Percentiles rank a stretch among this genome's conserved stretches.
These are phyloP conservation scores for Ophioderma brevispina DNA, from an alignment of 35 echinoderm and acorn worm species.

Conservation along the genomic window DNA sequence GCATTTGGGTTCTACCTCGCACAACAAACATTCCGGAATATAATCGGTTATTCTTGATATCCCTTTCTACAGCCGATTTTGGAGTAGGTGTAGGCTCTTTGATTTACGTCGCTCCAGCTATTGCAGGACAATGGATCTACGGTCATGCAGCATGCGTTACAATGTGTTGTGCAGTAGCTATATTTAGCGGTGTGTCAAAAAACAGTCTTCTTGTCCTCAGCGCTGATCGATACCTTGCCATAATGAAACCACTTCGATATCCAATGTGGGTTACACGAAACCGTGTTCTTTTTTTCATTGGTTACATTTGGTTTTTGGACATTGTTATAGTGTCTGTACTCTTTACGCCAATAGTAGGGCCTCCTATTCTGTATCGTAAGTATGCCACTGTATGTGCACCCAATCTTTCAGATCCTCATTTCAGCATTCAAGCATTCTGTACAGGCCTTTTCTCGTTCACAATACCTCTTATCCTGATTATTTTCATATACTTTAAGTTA, in stretches of 20 bases:
- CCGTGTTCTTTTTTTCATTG: not conserved
- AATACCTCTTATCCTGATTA: not conserved
- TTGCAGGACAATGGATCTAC: not conserved
- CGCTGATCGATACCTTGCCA: not conserved
- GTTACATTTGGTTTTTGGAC: not conserved
- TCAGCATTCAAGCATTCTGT: not conserved
- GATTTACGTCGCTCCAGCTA: not conserved
- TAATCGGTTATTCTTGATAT: not conserved
- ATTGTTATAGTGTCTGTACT: not conserved
- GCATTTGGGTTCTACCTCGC: not conserved
- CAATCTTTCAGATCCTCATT: not conserved
- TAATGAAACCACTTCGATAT: not conserved
- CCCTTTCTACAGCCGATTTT: not conserved
- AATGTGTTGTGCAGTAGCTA: not conserved
- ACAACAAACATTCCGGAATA: not conserved
- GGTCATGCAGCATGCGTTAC: not conserved
- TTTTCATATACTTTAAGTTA: not conserved
- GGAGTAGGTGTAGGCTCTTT: not conserved
- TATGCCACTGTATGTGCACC: not conserved
- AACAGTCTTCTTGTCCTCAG: not conserved
- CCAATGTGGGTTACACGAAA: not conserved
- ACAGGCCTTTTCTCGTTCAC: not conserved
- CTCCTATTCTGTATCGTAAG: not conserved
- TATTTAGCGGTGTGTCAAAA: not conserved
- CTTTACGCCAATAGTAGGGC: not conserved